These are phyloP conservation scores for Lamprotornis superbus DNA, from an alignment of 2,113 vertebrate species.

Conservation along the genomic window DNA sequence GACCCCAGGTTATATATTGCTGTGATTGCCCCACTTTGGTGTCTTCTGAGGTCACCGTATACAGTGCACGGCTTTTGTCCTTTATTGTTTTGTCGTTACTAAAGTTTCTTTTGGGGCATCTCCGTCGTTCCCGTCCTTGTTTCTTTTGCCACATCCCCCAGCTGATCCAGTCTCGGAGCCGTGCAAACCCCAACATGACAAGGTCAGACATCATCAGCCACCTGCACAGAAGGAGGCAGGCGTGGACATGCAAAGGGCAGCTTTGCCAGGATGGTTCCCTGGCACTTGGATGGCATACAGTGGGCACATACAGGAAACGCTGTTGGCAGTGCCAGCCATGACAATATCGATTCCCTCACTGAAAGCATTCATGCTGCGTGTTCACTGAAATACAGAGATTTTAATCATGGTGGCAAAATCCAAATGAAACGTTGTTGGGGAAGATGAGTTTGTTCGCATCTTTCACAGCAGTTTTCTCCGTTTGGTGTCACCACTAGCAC, in stretches of 20 bases:
- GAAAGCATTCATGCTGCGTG: rapidly evolving
- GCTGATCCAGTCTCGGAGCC: no score
- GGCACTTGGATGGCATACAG: rapidly evolving
- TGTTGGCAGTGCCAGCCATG: not conserved
- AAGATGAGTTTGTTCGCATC: not conserved
- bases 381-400: not conserved
- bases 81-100: no score
- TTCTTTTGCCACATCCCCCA: no score
- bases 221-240: not conserved
- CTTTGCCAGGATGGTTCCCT: not conserved
- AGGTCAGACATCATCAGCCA: no score
- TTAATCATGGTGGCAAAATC: rapidly evolving
- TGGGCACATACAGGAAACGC: not conserved
- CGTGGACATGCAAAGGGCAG: not conserved
- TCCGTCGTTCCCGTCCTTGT: no score
- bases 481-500: not conserved
- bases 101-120: no score
- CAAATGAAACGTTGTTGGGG: not conserved
- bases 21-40: no score
- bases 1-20: no score
- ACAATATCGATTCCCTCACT: rapidly evolving
- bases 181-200: no score
- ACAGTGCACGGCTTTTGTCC: no score
- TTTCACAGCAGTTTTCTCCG: not conserved
- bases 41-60: no score